Percentiles rank a stretch among this genome's conserved stretches.
Evolutionary conservation across 2,113 vertebrate genomes (phyloP).

Genomic region (Microcebus lehilahytsara): DNA sequence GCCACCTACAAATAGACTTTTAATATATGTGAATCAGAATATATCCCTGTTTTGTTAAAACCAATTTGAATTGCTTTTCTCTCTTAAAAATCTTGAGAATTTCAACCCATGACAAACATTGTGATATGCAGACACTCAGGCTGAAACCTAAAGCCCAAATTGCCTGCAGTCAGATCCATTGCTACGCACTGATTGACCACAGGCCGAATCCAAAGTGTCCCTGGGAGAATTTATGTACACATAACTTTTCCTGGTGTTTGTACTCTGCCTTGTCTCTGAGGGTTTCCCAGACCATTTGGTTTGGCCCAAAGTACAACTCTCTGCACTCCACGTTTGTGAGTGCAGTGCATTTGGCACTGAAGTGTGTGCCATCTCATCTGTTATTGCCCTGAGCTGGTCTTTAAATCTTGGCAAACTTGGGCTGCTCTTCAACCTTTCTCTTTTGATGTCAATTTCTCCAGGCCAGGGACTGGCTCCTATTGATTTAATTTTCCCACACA

Average conservation of each 20-base stretch:
- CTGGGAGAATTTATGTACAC: background rate
- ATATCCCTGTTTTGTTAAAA: background rate
- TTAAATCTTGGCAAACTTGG: constrained; percentile 1
- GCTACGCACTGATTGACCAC: background rate
- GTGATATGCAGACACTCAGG: background rate
- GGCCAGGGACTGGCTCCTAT: background rate
- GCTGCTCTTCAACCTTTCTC: background rate
- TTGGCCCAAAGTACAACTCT: background rate
- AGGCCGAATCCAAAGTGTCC: background rate
- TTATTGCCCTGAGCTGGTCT: constrained; percentile 22
- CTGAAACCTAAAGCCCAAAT: background rate
- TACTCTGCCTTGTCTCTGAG: constrained; percentile 6
- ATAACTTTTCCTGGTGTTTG: background rate
- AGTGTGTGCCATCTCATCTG: background rate
- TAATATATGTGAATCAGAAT: background rate
- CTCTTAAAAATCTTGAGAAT: background rate
- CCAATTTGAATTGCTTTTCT: background rate
- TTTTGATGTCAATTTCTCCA: constrained; percentile 5
- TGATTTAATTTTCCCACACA: background rate
- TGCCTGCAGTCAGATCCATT: background rate
- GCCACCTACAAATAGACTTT: background rate
- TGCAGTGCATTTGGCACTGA: background rate
- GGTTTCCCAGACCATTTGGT: constrained; percentile 31
- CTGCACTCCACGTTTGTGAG: background rate
- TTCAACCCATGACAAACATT: background rate